Evolutionary conservation across 2,888 invertebrate genomes (phyloP).

Genomic region (Parnassius smintheus): DNA sequence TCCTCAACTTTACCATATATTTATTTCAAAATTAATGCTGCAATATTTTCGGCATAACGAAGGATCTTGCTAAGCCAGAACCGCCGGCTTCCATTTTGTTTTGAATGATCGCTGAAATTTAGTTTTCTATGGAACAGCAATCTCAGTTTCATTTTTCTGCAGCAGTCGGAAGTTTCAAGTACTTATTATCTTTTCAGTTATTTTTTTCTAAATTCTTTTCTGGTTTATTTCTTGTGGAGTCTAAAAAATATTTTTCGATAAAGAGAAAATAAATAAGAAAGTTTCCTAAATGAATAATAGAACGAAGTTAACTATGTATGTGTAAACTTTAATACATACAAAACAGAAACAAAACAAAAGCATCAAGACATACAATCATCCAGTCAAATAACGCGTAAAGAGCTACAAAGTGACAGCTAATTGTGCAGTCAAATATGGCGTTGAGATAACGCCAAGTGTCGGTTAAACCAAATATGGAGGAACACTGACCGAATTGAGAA

Average conservation of each 20-base stretch:
- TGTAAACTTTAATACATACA: no score
- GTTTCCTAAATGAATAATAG: no score
- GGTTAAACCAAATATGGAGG: conserved; percentile 54
- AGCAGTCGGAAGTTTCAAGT: no score
- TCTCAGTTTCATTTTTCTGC: no score
- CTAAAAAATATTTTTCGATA: not conserved
- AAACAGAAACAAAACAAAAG: conserved; percentile 35
- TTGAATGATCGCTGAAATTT: conserved; percentile 36
- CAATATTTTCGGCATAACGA: no score
- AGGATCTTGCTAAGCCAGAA: no score
- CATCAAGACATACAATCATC: conserved; percentile 52
- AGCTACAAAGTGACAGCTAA: conserved; percentile 65
- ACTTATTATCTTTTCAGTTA: not conserved
- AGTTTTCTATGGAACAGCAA: not conserved
- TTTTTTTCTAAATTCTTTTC: not conserved
- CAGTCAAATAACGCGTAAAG: conserved; percentile 58
- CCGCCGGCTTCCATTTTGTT: conserved; percentile 31
- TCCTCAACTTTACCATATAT: no score
- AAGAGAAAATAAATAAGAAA: no score
- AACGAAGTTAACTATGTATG: no score
- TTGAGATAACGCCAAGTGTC: conserved; percentile 63
- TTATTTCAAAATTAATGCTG: no score
- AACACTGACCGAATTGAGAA: conserved; percentile 54
- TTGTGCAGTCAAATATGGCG: conserved; percentile 66
- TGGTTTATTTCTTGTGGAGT: not conserved